phyloP scores from a whole-genome alignment of 1,140 invertebrate genomes.

The Triops longicaudatus region DNA sequence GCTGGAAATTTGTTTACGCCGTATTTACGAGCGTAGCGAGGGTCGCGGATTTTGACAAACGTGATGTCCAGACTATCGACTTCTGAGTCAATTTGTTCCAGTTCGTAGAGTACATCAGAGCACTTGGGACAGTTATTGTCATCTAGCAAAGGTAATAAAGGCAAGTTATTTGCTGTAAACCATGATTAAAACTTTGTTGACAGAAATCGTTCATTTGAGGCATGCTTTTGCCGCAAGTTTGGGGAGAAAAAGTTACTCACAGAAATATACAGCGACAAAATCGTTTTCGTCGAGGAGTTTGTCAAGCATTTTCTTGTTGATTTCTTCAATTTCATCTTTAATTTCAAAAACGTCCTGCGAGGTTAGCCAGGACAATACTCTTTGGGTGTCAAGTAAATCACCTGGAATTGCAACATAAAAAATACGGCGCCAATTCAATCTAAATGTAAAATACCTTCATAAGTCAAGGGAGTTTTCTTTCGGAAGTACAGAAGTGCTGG shows the following conservation, averaged over 20 bases:
- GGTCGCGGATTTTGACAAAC: conserved; percentile 88
- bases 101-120: conserved; percentile 63
- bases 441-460: conserved; percentile 52
- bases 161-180: neutral
- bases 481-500: conserved; percentile 83
- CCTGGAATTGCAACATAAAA: conserved; percentile 40
- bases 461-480: conserved; percentile 75
- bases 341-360: conserved; percentile 92
- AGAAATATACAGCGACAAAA: conserved; percentile 89
- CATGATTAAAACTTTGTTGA: conserved; percentile 24
- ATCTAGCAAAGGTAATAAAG: conserved; percentile 55
- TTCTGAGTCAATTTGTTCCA: conserved; percentile 78
- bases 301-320: conserved; percentile 89
- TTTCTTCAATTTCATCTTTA: conserved; percentile 93
- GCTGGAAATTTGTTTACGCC: conserved; percentile 86
- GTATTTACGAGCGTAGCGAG: conserved; percentile 85
- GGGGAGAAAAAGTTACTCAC: conserved; percentile 50
- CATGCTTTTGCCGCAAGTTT: neutral
- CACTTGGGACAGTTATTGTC: conserved; percentile 61
- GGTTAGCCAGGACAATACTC: conserved; percentile 77
- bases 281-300: conserved; percentile 89
- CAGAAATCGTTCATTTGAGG: neutral
- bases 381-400: conserved; percentile 77
- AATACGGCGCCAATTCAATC: conserved; percentile 1
- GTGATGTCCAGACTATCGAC: conserved; percentile 90